These are phyloP conservation scores for Leptodactylus fallax DNA, from an alignment of 2,797 vertebrate species.

Conservation along the genomic window DNA sequence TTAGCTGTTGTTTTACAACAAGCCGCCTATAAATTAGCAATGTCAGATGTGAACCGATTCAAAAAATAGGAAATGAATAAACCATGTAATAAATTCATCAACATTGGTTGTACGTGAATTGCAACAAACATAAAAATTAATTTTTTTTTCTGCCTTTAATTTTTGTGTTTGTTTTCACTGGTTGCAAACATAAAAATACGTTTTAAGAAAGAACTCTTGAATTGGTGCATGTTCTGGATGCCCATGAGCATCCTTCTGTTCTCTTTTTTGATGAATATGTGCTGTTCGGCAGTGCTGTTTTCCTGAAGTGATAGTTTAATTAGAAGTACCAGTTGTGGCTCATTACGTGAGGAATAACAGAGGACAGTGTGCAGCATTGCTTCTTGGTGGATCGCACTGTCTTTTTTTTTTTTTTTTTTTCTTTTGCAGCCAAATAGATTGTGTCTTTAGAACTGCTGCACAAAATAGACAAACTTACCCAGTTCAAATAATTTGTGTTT, in stretches of 20 bases:
- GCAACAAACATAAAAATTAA: too few species aligned
- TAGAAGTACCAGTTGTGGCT: constrained; percentile 10
- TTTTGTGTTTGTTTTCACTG: too few species aligned
- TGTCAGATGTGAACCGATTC: too few species aligned
- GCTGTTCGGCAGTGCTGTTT: background rate
- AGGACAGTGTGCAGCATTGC: background rate
- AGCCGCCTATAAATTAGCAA: too few species aligned
- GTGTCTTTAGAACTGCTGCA: background rate
- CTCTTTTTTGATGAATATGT: constrained; percentile 1
- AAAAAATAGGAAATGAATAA: too few species aligned
- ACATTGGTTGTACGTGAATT: too few species aligned
- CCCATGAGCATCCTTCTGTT: background rate
- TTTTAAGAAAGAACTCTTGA: background rate
- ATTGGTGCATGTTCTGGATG: background rate
- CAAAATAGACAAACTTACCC: too few species aligned
- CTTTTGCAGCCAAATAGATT: background rate
- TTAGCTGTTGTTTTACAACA: too few species aligned
- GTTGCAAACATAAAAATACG: too few species aligned
- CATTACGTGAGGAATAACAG: background rate
- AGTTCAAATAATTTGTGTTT: too few species aligned
- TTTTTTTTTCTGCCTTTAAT: too few species aligned
- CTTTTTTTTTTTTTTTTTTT: background rate
- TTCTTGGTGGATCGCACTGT: background rate
- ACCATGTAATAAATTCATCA: too few species aligned
- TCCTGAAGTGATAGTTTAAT: constrained; percentile 12